phyloP scores from a whole-genome alignment of 1,140 invertebrate genomes.

The Orius laevigatus region DNA sequence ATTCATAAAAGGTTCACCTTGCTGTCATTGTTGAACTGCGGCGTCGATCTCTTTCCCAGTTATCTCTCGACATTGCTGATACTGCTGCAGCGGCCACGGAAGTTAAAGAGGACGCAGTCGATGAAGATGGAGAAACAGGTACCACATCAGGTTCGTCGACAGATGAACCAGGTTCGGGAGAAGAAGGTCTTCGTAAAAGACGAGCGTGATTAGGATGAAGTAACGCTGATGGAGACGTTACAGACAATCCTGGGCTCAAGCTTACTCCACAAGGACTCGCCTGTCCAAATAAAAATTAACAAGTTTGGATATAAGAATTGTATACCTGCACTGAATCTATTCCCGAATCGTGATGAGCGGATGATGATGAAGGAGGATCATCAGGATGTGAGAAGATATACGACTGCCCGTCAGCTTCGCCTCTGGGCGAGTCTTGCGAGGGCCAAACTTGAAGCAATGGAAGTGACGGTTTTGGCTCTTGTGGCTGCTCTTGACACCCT shows the following conservation, averaged over 20 bases:
- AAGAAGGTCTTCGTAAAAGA: constrained; percentile 32
- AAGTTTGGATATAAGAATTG: not conserved
- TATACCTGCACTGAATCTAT: constrained; percentile 50
- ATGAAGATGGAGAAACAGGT: constrained; percentile 29
- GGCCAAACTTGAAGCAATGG: constrained; percentile 31
- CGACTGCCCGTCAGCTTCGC: constrained; percentile 46
- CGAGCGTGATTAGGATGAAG: constrained; percentile 52
- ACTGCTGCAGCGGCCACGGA: constrained; percentile 25
- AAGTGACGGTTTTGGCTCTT: constrained; percentile 15
- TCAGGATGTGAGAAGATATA: constrained; percentile 42
- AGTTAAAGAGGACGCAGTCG: constrained; percentile 30
- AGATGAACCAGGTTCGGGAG: constrained; percentile 32
- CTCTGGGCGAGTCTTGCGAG: constrained; percentile 44
- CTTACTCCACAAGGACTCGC: constrained; percentile 20
- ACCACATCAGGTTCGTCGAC: constrained; percentile 30
- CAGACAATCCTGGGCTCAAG: constrained; percentile 28
- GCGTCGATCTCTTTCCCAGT: constrained; percentile 24
- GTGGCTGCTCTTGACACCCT: not conserved
- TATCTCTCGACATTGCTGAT: constrained; percentile 26
- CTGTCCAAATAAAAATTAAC: constrained; percentile 9
- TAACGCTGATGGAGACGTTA: constrained; percentile 37
- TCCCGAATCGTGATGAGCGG: constrained; percentile 34
- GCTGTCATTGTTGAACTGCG: constrained; percentile 35
- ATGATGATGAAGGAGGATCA: constrained; percentile 22
- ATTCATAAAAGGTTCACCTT: constrained; percentile 1